Percentiles rank a stretch among this genome's conserved stretches.
Evolutionary conservation across 2,113 vertebrate genomes (phyloP).

Genomic region (Dinomys branickii): DNA sequence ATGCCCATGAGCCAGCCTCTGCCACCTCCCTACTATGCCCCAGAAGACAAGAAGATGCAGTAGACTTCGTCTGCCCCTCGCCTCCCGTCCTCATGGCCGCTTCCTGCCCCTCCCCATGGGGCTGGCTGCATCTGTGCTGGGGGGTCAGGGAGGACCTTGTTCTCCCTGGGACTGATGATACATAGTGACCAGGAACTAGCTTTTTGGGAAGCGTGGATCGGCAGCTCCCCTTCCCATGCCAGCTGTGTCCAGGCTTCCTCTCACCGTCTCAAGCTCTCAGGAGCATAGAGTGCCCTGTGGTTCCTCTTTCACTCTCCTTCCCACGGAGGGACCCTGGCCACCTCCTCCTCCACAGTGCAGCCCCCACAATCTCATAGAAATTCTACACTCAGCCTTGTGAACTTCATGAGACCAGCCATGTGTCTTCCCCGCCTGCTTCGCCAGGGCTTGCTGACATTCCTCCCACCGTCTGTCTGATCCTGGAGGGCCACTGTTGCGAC

Average conservation of each 20-base stretch:
- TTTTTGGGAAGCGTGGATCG: neutral
- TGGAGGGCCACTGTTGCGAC: neutral
- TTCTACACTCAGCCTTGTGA: neutral
- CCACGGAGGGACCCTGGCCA: constrained; percentile 47
- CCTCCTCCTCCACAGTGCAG: neutral
- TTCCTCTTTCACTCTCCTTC: neutral
- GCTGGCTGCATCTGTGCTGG: constrained; percentile 56
- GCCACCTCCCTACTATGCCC: constrained; percentile 96
- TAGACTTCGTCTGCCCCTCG: constrained; percentile 80
- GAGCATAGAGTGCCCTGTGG: fast-evolving
- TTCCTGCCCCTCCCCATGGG: constrained; percentile 70
- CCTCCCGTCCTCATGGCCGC: constrained; percentile 42
- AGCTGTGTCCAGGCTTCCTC: neutral
- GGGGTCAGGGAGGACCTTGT: neutral
- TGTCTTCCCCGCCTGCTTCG: neutral
- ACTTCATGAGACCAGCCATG: neutral
- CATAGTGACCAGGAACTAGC: constrained; percentile 41
- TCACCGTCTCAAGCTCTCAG: neutral
- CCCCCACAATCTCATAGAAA: neutral
- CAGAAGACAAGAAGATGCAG: constrained; percentile 98
- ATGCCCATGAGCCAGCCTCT: constrained; percentile 97
- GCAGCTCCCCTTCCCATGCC: neutral
- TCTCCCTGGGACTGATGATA: constrained; percentile 23
- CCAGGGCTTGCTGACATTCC: neutral
- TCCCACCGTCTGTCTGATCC: neutral